Conservation (phyloP, 2,113 vertebrate species). For the Oncorhynchus mykiss region DNA sequence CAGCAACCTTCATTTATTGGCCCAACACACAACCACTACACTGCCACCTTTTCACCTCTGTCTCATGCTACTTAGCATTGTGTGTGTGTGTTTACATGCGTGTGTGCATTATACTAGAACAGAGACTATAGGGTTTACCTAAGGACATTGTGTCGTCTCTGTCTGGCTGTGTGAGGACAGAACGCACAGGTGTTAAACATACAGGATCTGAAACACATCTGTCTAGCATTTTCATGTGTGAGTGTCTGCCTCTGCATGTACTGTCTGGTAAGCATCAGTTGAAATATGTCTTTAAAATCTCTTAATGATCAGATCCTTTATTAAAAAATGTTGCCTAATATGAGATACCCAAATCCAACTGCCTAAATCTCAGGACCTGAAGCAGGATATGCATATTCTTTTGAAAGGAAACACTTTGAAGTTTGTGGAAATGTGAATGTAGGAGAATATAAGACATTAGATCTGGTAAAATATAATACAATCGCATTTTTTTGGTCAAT, state of each 20-base stretch:
- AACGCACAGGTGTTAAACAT: background rate
- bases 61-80: background rate
- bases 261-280: slow-evolving; percentile 35
- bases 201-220: slow-evolving; percentile 14
- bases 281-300: slow-evolving; percentile 25
- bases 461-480: background rate
- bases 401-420: no score
- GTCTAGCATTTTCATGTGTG: slow-evolving; percentile 9
- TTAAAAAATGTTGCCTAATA: no score
- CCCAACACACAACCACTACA: no score
- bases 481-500: no score
- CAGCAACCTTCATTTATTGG: no score
- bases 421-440: no score
- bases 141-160: background rate
- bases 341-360: no score
- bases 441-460: slow-evolving; percentile 8
- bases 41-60: no score
- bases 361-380: no score
- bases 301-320: no score
- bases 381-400: no score
- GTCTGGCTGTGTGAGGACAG: background rate
- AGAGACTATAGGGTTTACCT: background rate
- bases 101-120: background rate
- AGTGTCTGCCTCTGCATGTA: slow-evolving; percentile 9
- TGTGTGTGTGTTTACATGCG: background rate